A percentile compares a stretch with the other conserved stretches of the same genome.
Evolutionary conservation across 2,888 invertebrate species (phyloP).

Genomic region (Agrochola litura): DNA sequence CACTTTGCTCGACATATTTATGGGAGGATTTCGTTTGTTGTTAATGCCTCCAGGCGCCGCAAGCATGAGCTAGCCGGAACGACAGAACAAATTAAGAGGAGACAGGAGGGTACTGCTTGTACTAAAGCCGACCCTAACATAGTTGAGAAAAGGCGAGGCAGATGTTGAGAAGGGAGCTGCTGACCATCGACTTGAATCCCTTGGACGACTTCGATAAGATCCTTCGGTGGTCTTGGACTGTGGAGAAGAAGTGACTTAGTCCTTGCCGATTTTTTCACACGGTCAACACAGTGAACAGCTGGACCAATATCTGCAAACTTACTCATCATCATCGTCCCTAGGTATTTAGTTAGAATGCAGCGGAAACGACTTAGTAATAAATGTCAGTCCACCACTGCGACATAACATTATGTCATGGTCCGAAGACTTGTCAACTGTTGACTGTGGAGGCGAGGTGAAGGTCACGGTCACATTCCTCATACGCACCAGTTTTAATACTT

Average conservation of each 20-base stretch:
- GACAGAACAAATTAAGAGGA: background rate
- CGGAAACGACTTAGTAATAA: background rate
- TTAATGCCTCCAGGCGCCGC: background rate
- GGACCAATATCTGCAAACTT: background rate
- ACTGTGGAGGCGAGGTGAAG: constrained; percentile 18
- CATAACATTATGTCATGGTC: background rate
- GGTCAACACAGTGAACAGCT: background rate
- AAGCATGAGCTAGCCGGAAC: background rate
- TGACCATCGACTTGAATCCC: background rate
- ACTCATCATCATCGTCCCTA: background rate
- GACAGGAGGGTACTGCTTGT: background rate
- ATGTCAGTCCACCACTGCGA: background rate
- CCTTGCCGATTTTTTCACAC: too few species aligned
- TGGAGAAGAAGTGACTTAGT: background rate
- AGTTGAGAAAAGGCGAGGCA: background rate
- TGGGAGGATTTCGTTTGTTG: background rate
- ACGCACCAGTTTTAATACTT: constrained; percentile 6
- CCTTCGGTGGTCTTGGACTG: too few species aligned
- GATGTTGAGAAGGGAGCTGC: background rate
- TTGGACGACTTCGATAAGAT: background rate
- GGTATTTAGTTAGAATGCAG: background rate
- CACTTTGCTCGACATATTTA: background rate
- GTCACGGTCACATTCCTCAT: background rate
- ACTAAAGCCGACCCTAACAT: background rate
- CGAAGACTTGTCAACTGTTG: constrained; percentile 17